phyloP scores from a whole-genome alignment of 2,888 invertebrate species.

The Thereva nobilitata region DNA sequence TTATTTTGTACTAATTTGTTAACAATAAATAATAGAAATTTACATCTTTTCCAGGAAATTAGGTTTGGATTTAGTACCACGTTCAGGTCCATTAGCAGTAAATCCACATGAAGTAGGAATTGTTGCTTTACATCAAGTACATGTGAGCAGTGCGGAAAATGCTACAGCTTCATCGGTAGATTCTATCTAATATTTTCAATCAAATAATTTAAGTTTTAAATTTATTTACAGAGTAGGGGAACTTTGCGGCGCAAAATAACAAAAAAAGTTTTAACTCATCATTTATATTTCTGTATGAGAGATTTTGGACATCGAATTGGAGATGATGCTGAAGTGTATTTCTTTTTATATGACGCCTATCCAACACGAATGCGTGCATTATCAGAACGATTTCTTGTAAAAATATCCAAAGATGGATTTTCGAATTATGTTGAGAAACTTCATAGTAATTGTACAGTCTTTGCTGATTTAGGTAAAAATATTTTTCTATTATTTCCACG shows the following conservation, averaged over 20 bases:
- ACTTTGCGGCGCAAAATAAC: constrained; percentile 54
- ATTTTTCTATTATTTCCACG: constrained; percentile 25
- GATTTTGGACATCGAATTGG: constrained; percentile 87
- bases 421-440: constrained; percentile 86
- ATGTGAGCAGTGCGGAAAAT: constrained; percentile 74
- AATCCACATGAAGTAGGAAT: constrained; percentile 88
- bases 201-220: no score
- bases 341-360: constrained; percentile 77
- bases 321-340: constrained; percentile 86
- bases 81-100: constrained; percentile 86
- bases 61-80: constrained; percentile 88
- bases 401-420: constrained; percentile 87
- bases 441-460: constrained; percentile 86
- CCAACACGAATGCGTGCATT: constrained; percentile 75
- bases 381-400: constrained; percentile 87
- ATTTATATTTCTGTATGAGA: constrained; percentile 84
- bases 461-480: constrained; percentile 70
- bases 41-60: constrained; percentile 71
- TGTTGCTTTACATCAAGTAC: constrained; percentile 84
- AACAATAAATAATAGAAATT: background rate
- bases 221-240: constrained; percentile 58
- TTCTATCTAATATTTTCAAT: constrained; percentile 40
- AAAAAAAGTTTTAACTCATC: constrained; percentile 66
- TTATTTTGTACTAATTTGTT: no score
- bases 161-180: constrained; percentile 71